Percentiles rank a stretch among this genome's conserved stretches.
Conservation (phyloP, 1,140 invertebrate genomes). For the Phenacoccus solenopsis region DNA sequence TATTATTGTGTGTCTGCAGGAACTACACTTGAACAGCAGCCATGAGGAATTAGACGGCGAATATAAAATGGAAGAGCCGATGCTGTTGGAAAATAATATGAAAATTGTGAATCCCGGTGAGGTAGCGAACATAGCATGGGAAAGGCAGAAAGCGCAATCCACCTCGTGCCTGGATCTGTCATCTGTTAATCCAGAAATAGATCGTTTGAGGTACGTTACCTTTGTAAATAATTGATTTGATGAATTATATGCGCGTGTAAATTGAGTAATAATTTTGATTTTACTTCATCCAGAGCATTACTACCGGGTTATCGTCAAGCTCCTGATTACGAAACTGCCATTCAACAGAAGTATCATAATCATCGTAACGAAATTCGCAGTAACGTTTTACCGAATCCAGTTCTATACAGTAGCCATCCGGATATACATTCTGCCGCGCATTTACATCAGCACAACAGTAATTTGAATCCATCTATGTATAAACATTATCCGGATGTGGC, state of each 20-base stretch:
- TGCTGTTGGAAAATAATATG: slow-evolving; percentile 28
- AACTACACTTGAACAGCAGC: slow-evolving; percentile 20
- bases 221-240: not conserved
- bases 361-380: slow-evolving; percentile 23
- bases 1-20: not conserved
- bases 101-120: slow-evolving; percentile 21
- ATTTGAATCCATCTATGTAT: slow-evolving; percentile 21
- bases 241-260: not conserved
- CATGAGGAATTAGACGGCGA: slow-evolving; percentile 25
- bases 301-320: slow-evolving; percentile 80
- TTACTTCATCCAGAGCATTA: slow-evolving; percentile 40
- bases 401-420: slow-evolving; percentile 47
- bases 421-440: slow-evolving; percentile 42
- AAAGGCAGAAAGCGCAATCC: slow-evolving; percentile 40
- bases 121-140: not conserved
- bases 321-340: slow-evolving; percentile 86
- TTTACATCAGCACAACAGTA: not conserved
- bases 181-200: slow-evolving; percentile 34
- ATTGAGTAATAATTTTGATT: not conserved
- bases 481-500: slow-evolving; percentile 31
- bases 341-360: slow-evolving; percentile 51
- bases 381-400: slow-evolving; percentile 25
- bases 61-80: slow-evolving; percentile 17
- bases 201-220: slow-evolving; percentile 31
- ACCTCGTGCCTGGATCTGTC: slow-evolving; percentile 55